Conservation (phyloP, 2,888 invertebrate species). For the Temnothorax rugatulus region DNA sequence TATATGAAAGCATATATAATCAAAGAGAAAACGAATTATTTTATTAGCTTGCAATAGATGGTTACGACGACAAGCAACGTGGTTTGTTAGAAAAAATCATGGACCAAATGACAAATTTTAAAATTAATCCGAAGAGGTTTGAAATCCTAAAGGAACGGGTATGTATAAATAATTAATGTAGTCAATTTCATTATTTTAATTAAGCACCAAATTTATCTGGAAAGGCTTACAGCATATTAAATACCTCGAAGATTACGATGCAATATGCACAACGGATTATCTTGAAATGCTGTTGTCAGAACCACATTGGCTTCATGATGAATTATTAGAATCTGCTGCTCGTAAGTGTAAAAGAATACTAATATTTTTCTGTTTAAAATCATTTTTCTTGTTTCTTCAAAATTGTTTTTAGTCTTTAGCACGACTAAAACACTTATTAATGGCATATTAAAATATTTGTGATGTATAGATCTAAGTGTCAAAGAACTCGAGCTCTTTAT, state of each 20-base stretch:
- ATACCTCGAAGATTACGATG: conserved; percentile 93
- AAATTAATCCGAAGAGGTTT: conserved; percentile 93
- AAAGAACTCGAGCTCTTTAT: conserved; percentile 93
- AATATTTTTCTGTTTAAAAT: background rate
- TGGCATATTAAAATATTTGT: conserved; percentile 19
- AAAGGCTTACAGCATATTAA: conserved; percentile 89
- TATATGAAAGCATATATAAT: background rate
- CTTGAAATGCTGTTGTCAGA: conserved; percentile 93
- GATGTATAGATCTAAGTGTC: conserved; percentile 90
- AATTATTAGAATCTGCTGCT: conserved; percentile 93
- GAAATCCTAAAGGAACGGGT: conserved; percentile 94
- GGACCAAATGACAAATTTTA: conserved; percentile 93
- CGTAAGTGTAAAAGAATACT: conserved; percentile 87
- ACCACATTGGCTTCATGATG: conserved; percentile 95
- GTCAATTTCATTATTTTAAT: background rate
- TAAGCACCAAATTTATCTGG: background rate
- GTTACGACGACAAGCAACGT: conserved; percentile 96
- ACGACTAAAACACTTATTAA: background rate
- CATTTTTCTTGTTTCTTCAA: background rate
- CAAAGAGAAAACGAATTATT: background rate
- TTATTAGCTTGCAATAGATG: conserved; percentile 90
- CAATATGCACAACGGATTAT: no score
- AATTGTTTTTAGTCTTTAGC: conserved; percentile 1
- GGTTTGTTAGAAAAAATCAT: conserved; percentile 94
- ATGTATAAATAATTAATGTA: conserved; percentile 77